These are phyloP conservation scores for Phaonia tiefii DNA, from an alignment of 2,888 invertebrate species.

Conservation along the genomic window DNA sequence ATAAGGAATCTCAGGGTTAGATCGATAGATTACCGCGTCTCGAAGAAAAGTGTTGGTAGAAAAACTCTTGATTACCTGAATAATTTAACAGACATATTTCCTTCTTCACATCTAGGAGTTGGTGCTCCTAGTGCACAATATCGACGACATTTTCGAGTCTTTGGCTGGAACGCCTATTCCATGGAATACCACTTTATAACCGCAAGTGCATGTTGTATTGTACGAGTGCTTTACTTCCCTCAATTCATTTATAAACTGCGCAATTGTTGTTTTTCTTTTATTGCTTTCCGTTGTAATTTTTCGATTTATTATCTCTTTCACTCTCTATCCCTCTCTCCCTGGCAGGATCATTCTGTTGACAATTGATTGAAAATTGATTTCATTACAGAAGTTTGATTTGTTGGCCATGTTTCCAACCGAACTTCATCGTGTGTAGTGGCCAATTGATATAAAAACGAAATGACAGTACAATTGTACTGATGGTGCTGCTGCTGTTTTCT, in stretches of 20 bases:
- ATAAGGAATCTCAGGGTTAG: too few relatives aligned
- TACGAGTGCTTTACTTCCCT: conserved; percentile 25
- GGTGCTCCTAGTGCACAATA: too few relatives aligned
- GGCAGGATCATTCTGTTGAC: conserved; percentile 58
- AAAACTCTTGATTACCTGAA: too few relatives aligned
- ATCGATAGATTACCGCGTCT: too few relatives aligned
- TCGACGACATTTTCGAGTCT: too few relatives aligned
- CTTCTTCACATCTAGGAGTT: too few relatives aligned
- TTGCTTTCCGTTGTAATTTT: conserved; percentile 11
- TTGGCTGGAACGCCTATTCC: too few relatives aligned
- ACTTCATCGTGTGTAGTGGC: conserved; percentile 34
- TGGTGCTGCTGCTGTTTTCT: background rate
- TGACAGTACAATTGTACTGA: background rate
- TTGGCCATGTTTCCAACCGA: conserved; percentile 52
- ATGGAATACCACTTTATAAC: too few relatives aligned
- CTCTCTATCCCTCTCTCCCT: conserved; percentile 27
- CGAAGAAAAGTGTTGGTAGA: too few relatives aligned
- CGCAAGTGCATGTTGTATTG: background rate
- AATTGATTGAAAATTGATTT: conserved; percentile 79
- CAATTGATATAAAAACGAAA: conserved; percentile 50
- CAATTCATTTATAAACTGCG: conserved; percentile 47
- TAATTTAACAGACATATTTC: too few relatives aligned
- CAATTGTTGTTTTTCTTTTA: conserved; percentile 24
- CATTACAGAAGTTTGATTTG: conserved; percentile 74
- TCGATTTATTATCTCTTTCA: conserved; percentile 30